Percentiles rank a stretch among this genome's conserved stretches.
Conservation (phyloP, 2,888 invertebrate species). For the Leucophenga montana region DNA sequence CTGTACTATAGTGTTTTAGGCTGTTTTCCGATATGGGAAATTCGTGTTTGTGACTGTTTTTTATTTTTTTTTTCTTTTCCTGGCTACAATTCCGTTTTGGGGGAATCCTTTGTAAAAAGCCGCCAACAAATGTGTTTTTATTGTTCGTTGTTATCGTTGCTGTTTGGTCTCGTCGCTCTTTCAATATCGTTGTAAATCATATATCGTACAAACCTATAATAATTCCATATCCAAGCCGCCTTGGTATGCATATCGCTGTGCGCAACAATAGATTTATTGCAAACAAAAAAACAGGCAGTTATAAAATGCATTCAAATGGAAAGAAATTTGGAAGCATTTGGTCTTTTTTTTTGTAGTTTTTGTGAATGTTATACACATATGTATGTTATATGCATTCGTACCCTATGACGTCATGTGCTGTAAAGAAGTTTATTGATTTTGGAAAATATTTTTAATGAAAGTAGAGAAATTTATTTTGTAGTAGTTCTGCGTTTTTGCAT, state of each 20-base stretch:
- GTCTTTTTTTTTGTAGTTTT: conserved; percentile 43
- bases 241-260: not conserved
- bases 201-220: not conserved
- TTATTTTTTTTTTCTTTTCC: conserved; percentile 2
- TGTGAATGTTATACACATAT: conserved; percentile 22
- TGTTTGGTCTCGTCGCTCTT: not conserved
- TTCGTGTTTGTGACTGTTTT: conserved; percentile 13
- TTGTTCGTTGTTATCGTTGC: conserved; percentile 7
- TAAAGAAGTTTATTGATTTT: too few relatives aligned
- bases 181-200: not conserved
- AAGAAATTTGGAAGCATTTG: conserved; percentile 25
- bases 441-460: too few relatives aligned
- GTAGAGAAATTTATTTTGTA: too few relatives aligned
- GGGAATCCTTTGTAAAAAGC: conserved; percentile 8
- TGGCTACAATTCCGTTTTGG: conserved; percentile 13
- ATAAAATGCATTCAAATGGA: conserved; percentile 59
- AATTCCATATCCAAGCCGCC: not conserved
- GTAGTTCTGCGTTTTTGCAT: too few relatives aligned
- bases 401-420: not conserved
- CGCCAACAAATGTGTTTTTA: not conserved
- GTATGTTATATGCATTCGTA: not conserved
- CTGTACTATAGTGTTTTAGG: too few relatives aligned
- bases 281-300: conserved; percentile 60
- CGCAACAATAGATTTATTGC: conserved; percentile 62
- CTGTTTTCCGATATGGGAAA: not conserved